Percentiles rank a stretch among this genome's conserved stretches.
These are phyloP conservation scores for Poeciliopsis infans DNA, from an alignment of 2,797 vertebrate genomes.

Conservation along the genomic window DNA sequence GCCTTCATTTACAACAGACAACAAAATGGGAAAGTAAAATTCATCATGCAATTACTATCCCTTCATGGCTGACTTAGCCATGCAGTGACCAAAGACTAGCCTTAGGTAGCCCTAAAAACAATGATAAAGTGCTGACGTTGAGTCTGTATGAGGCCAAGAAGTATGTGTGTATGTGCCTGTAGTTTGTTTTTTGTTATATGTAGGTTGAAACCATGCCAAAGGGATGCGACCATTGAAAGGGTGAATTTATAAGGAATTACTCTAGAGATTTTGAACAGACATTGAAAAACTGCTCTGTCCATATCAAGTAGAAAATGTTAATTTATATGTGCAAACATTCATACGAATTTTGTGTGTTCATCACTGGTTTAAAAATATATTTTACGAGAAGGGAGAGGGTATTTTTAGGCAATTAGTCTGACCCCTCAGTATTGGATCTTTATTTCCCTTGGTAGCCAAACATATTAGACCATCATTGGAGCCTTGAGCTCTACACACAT, in stretches of 20 bases:
- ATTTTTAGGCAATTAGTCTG: slow-evolving; percentile 68
- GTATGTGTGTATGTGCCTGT: slow-evolving; percentile 7
- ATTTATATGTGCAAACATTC: slow-evolving; percentile 2
- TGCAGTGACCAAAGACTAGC: slow-evolving; percentile 40
- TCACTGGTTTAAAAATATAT: slow-evolving; percentile 53
- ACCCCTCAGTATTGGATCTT: slow-evolving; percentile 63
- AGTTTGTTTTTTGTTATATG: slow-evolving; percentile 22
- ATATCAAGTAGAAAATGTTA: slow-evolving; percentile 6
- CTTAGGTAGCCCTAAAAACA: slow-evolving; percentile 55
- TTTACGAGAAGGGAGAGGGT: slow-evolving; percentile 52
- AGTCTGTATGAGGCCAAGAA: slow-evolving; percentile 31
- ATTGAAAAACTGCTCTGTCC: slow-evolving; percentile 17
- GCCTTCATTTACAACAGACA: slow-evolving; percentile 48
- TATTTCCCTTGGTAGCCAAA: slow-evolving; percentile 74
- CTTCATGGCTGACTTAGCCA: slow-evolving; percentile 43
- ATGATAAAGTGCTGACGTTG: slow-evolving; percentile 57
- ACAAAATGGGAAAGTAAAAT: slow-evolving; percentile 34
- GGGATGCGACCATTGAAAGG: slow-evolving; percentile 33
- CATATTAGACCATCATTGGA: slow-evolving; percentile 67
- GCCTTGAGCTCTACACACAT: slow-evolving; percentile 47
- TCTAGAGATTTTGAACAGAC: slow-evolving; percentile 19
- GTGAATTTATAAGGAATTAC: slow-evolving; percentile 37
- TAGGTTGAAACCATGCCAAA: slow-evolving; percentile 16
- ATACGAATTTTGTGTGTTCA: slow-evolving; percentile 30
- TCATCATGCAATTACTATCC: slow-evolving; percentile 51